These are phyloP conservation scores for Girardia tigrina DNA, from an alignment of 2,888 invertebrate genomes.

Conservation along the genomic window DNA sequence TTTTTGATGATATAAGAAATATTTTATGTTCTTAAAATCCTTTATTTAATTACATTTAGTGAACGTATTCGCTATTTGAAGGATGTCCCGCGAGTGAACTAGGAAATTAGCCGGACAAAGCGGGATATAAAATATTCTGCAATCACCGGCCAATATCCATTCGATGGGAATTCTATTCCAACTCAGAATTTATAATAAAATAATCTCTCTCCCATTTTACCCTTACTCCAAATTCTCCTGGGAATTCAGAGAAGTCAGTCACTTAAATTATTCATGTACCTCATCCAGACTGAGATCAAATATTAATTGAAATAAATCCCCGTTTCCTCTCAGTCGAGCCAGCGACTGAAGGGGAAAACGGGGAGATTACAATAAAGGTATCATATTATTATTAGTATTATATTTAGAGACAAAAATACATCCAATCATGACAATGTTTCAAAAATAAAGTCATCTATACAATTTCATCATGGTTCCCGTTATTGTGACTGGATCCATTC, in stretches of 20 bases:
- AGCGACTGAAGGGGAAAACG: background rate
- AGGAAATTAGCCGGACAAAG: no score
- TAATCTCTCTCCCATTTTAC: no score
- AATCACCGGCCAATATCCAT: no score
- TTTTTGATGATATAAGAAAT: no score
- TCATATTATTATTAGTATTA: background rate
- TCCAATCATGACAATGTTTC: background rate
- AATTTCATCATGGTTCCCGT: conserved; percentile 21
- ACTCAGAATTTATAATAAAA: no score
- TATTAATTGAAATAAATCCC: background rate
- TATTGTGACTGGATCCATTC: conserved; percentile 28
- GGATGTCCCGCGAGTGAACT: no score
- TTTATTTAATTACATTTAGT: no score
- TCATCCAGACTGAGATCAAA: background rate
- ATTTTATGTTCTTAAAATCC: no score
- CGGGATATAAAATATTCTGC: no score
- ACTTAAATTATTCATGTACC: background rate
- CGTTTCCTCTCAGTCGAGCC: background rate
- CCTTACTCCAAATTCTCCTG: background rate
- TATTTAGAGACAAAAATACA: background rate
- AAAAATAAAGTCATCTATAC: background rate
- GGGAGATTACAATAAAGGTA: background rate
- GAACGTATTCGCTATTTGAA: no score
- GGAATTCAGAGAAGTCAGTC: background rate
- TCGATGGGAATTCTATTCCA: no score